phyloP scores from a whole-genome alignment of 2,888 invertebrate genomes.

The Caenorhabditis parvicauda region DNA sequence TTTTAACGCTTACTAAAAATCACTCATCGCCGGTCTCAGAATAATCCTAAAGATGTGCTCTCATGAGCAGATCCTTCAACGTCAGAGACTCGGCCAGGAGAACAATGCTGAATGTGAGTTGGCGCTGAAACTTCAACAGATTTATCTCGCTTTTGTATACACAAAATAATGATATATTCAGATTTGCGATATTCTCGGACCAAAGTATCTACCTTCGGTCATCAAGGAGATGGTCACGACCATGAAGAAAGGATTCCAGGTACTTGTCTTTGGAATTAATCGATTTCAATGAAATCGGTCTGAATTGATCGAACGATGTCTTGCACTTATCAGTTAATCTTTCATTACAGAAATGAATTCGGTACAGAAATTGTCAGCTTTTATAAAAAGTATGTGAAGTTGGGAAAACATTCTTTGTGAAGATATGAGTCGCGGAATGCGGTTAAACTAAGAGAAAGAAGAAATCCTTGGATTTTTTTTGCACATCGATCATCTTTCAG shows the following conservation, averaged over 20 bases:
- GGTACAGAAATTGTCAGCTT: too few relatives aligned
- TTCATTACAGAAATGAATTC: too few relatives aligned
- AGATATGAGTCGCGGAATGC: too few relatives aligned
- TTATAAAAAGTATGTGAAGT: not conserved
- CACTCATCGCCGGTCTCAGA: constrained; percentile 13
- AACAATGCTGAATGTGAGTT: constrained; percentile 14
- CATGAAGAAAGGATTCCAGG: constrained; percentile 83
- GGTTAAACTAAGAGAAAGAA: not conserved
- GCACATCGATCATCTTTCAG: constrained; percentile 44
- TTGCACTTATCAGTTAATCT: too few relatives aligned
- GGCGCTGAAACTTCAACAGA: too few relatives aligned
- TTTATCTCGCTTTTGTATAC: too few relatives aligned
- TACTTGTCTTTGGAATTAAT: constrained; percentile 23
- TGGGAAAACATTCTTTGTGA: not conserved
- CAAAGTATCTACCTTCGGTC: constrained; percentile 76
- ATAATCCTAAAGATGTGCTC: constrained; percentile 75
- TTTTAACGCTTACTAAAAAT: not conserved
- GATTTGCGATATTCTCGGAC: constrained; percentile 82
- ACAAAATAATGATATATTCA: too few relatives aligned
- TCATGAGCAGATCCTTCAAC: constrained; percentile 73
- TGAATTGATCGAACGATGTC: too few relatives aligned
- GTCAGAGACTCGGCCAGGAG: constrained; percentile 41
- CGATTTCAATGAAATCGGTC: not conserved
- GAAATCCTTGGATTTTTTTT: too few relatives aligned
- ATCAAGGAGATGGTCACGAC: constrained; percentile 79